Conservation (phyloP, 2,113 vertebrate genomes). For the Pygoscelis antarcticus region DNA sequence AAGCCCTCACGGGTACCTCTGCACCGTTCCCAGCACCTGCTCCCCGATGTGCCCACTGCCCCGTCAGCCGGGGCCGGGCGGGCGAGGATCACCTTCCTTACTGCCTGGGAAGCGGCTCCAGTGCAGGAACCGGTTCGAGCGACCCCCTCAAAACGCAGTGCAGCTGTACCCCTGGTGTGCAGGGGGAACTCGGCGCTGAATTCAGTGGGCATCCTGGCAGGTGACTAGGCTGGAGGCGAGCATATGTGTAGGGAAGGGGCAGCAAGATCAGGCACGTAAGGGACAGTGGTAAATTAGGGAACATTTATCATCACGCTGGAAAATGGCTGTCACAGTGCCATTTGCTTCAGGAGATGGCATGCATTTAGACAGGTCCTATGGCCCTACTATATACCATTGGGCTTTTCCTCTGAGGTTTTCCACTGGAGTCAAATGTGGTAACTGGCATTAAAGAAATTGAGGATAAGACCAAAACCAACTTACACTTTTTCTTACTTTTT, state of each 20-base stretch:
- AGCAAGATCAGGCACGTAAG: neutral
- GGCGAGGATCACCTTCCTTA: neutral
- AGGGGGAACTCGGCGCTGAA: neutral
- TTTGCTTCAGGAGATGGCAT: neutral
- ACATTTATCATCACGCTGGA: neutral
- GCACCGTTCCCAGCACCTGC: neutral
- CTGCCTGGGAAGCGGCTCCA: neutral
- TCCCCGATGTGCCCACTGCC: accelerated
- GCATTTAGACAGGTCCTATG: neutral
- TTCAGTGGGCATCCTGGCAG: neutral
- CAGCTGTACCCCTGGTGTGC: neutral
- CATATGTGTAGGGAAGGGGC: accelerated
- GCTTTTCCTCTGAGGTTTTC: slow-evolving; percentile 1
- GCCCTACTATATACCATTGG: neutral
- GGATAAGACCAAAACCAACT: neutral
- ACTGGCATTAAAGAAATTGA: neutral
- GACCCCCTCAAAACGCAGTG: neutral
- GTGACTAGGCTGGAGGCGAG: neutral
- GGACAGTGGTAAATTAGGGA: neutral
- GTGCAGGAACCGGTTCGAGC: neutral
- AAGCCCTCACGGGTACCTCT: neutral
- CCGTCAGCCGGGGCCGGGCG: accelerated
- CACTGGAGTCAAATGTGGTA: neutral
- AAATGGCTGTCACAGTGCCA: neutral
- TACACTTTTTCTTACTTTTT: neutral